A percentile compares a stretch with the other conserved stretches of the same genome.
Conservation (phyloP, 1,140 invertebrate species). For the Metaphire vulgaris region DNA sequence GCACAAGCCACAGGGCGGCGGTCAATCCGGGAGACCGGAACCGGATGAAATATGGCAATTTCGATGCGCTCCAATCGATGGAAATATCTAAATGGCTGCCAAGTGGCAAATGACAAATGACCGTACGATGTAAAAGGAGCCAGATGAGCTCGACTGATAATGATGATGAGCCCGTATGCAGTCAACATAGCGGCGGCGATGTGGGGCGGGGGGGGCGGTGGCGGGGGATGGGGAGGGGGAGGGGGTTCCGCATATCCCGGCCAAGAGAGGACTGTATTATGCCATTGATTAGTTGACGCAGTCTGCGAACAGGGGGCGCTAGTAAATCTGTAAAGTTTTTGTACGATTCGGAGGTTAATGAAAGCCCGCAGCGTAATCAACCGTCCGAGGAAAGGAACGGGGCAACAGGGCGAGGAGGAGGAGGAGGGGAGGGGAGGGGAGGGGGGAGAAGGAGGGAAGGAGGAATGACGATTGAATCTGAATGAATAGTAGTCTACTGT, state of each 20-base stretch:
- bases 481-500: too few species aligned
- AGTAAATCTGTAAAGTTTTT: constrained; percentile 3
- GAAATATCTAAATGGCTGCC: neutral
- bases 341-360: neutral
- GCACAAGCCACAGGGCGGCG: too few species aligned
- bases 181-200: neutral
- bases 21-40: neutral
- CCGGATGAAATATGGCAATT: neutral
- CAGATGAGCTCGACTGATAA: neutral
- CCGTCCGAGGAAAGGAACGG: too few species aligned
- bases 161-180: neutral
- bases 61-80: neutral
- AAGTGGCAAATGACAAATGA: neutral
- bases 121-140: neutral
- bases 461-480: too few species aligned
- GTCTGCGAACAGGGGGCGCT: neutral
- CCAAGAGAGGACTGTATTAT: constrained; percentile 3
- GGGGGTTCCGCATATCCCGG: too few species aligned
- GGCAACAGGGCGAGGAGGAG: too few species aligned
- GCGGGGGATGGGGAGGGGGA: too few species aligned
- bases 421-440: too few species aligned
- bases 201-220: too few species aligned
- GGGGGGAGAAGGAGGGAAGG: too few species aligned
- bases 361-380: too few species aligned
- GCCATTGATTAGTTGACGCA: neutral